These are phyloP conservation scores for Parapristionchus giblindavisi DNA, from an alignment of 2,888 invertebrate genomes.

Conservation along the genomic window DNA sequence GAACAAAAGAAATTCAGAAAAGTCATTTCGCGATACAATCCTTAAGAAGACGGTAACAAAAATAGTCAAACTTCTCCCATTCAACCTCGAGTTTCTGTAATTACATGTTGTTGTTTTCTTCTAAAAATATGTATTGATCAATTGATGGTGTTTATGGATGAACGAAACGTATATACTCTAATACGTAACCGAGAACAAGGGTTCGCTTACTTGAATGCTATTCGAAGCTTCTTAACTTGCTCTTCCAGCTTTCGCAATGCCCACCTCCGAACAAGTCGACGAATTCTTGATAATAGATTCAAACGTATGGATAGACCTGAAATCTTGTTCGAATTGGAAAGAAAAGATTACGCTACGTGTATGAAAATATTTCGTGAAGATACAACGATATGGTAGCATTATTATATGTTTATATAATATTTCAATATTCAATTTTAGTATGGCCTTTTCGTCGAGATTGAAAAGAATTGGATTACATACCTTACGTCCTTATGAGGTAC, in stretches of 20 bases:
- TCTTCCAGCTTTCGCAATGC: slow-evolving; percentile 4
- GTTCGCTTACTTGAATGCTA: not conserved
- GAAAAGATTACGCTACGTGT: not conserved
- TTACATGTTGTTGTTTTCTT: too few relatives aligned
- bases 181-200: slow-evolving; percentile 3
- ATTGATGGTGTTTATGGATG: too few relatives aligned
- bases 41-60: too few relatives aligned
- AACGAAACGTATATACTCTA: too few relatives aligned
- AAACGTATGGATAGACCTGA: not conserved
- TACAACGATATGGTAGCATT: not conserved
- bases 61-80: too few relatives aligned
- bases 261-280: not conserved
- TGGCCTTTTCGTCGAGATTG: not conserved
- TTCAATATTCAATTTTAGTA: not conserved
- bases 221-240: not conserved
- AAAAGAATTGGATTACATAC: not conserved
- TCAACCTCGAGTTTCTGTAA: too few relatives aligned
- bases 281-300: not conserved
- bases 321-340: not conserved
- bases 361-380: not conserved
- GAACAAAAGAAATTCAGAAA: too few relatives aligned
- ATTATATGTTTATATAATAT: not conserved
- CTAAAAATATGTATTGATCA: too few relatives aligned
- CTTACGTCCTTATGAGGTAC: slow-evolving; percentile 1
- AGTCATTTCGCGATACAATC: too few relatives aligned